Conservation (phyloP, 2,797 vertebrate species). For the Corythornis leucogaster region DNA sequence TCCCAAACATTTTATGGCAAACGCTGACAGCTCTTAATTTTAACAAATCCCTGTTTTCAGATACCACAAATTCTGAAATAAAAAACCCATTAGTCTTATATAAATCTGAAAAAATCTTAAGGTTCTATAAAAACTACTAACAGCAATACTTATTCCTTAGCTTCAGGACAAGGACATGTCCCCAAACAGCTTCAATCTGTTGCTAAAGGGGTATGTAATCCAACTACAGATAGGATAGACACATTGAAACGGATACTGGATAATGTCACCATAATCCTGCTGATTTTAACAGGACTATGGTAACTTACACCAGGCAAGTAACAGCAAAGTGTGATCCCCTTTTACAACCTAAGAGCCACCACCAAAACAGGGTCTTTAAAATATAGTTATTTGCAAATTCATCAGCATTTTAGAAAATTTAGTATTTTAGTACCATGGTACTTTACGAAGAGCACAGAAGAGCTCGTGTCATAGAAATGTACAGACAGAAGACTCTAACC, state of each 20-base stretch:
- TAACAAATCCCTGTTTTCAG: neutral
- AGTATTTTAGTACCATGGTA: too few relatives aligned
- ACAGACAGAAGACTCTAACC: neutral
- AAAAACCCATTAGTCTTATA: neutral
- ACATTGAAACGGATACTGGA: neutral
- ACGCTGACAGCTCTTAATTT: neutral
- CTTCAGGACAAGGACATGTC: neutral
- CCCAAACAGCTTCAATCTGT: neutral
- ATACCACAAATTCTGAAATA: neutral
- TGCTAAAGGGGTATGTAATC: neutral
- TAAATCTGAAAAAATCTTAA: neutral
- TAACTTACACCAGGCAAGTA: neutral
- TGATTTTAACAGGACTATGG: neutral
- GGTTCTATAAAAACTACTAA: neutral
- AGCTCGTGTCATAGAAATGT: neutral
- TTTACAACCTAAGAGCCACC: neutral
- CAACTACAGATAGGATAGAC: neutral
- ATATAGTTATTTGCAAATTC: neutral
- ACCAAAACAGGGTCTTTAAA: neutral
- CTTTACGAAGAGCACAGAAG: too few relatives aligned
- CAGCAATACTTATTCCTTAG: neutral
- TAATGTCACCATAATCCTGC: neutral
- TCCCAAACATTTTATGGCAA: neutral
- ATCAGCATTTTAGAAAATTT: neutral
- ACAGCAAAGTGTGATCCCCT: neutral